phyloP scores from a whole-genome alignment of 2,113 vertebrate genomes.

The Sceloporus undulatus region DNA sequence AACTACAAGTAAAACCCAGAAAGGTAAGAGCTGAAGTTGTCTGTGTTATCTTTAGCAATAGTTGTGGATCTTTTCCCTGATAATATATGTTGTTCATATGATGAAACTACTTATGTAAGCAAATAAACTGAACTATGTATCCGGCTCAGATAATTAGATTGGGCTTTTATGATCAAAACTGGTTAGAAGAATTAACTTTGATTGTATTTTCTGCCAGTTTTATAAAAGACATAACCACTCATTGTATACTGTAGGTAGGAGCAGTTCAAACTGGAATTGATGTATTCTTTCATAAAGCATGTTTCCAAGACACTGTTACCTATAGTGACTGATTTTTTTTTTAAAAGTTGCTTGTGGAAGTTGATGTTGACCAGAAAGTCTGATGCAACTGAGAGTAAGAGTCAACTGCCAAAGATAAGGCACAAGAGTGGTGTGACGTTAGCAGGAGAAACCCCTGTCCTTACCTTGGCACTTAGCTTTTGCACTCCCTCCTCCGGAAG shows the following conservation, averaged over 20 bases:
- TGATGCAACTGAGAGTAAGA: no score
- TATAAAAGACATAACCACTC: no score
- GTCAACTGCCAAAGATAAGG: no score
- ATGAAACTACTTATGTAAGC: not conserved
- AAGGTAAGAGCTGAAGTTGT: not conserved
- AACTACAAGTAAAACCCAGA: not conserved
- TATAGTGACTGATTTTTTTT: not conserved
- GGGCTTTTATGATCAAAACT: not conserved
- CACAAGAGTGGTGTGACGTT: no score
- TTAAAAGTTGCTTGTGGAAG: not conserved
- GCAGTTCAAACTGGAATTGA: not conserved
- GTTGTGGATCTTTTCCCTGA: not conserved
- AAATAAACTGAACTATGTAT: not conserved
- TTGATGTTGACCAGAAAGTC: not conserved
- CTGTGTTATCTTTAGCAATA: not conserved
- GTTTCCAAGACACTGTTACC: not conserved
- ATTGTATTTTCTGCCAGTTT: conserved; percentile 26
- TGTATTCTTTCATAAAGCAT: not conserved
- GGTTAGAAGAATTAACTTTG: not conserved
- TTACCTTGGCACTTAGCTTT: no score
- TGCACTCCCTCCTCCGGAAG: no score
- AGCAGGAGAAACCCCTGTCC: no score
- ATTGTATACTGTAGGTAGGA: not conserved
- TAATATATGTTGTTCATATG: not conserved
- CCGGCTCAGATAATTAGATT: not conserved